These are phyloP conservation scores for Paracanthobrama guichenoti DNA, from an alignment of 2,113 vertebrate genomes.

Conservation along the genomic window DNA sequence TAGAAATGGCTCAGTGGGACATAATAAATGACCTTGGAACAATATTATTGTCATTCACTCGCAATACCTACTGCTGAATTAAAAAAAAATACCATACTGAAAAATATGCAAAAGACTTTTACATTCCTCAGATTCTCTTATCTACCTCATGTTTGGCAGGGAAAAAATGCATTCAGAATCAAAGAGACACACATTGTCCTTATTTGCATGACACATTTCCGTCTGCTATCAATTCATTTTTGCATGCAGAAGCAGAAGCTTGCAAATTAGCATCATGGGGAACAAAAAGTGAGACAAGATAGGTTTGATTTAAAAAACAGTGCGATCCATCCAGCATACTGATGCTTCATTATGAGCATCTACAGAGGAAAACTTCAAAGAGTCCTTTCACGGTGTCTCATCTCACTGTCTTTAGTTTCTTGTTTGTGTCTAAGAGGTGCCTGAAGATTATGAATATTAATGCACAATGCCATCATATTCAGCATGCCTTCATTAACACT, in stretches of 20 bases:
- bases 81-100: background rate
- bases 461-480: slow-evolving; percentile 23
- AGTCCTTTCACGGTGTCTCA: background rate
- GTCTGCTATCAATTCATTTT: slow-evolving; percentile 28
- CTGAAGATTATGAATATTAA: slow-evolving; percentile 40
- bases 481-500: slow-evolving; percentile 12
- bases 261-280: slow-evolving; percentile 19
- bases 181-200: background rate
- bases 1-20: background rate
- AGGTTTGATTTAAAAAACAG: slow-evolving; percentile 36
- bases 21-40: background rate
- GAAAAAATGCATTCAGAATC: background rate
- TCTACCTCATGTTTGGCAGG: background rate
- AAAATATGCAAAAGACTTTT: background rate
- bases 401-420: slow-evolving; percentile 10
- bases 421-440: background rate
- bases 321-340: slow-evolving; percentile 20
- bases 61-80: background rate
- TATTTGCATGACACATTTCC: slow-evolving; percentile 27
- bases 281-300: slow-evolving; percentile 27
- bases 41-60: background rate
- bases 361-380: slow-evolving; percentile 15
- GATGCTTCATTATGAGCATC: slow-evolving; percentile 27
- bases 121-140: background rate
- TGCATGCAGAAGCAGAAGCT: slow-evolving; percentile 20